These are phyloP conservation scores for Balanococcus diminutus DNA, from an alignment of 2,888 invertebrate species.

Conservation along the genomic window DNA sequence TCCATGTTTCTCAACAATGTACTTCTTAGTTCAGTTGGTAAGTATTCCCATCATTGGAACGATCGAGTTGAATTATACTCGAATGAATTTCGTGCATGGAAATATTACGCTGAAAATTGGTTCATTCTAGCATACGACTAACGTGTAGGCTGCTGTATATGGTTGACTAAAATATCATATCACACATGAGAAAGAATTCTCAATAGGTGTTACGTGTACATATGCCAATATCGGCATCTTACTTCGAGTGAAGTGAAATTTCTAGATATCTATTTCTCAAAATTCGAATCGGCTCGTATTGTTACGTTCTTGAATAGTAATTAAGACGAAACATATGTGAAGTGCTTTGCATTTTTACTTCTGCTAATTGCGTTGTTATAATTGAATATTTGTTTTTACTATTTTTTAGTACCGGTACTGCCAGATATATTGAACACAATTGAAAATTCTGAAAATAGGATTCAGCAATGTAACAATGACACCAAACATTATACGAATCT, in stretches of 20 bases:
- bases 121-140: not conserved
- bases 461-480: not conserved
- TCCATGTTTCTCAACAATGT: slow-evolving; percentile 85
- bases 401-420: not conserved
- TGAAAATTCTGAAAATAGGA: not conserved
- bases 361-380: not conserved
- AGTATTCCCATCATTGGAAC: slow-evolving; percentile 60
- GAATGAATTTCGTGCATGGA: not conserved
- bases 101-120: not conserved
- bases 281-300: not conserved
- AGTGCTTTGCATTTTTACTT: not conserved
- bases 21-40: slow-evolving; percentile 86
- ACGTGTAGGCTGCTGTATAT: not conserved
- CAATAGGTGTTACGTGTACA: not conserved
- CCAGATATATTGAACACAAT: slow-evolving; percentile 27
- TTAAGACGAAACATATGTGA: not conserved
- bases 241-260: not conserved
- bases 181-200: not conserved
- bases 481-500: not conserved
- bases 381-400: not conserved
- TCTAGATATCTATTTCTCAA: not conserved
- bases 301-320: not conserved
- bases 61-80: not conserved
- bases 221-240: not conserved
- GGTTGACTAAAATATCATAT: not conserved